Evolutionary conservation across 2,797 vertebrate genomes (phyloP), one percentile per base, ranked within the genome.

Genomic region (Tolypeutes matacus): DNA sequence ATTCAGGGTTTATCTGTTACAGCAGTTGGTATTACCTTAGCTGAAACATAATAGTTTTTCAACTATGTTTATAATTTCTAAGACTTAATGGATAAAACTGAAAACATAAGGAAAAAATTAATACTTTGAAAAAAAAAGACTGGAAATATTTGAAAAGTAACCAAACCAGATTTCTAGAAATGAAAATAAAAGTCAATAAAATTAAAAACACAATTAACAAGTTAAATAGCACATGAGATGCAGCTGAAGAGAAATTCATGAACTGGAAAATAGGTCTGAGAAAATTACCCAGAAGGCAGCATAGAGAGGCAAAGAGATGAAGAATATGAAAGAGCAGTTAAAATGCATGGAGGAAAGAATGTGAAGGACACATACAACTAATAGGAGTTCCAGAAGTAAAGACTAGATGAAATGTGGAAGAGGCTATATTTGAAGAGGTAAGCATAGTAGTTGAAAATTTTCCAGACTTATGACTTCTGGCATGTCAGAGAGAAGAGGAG

Each of bases 21-120:
- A 81, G 73, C 31, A 87, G 36, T n/a, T 86, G 80, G 15, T 31
- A 31, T 69, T 87, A 81, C 42, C 23, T 60, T 65, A 93, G 73
- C 20, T 88, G 51, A 82, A 90, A 80, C 13, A 82, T 76, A 90
- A 82, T 42, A 78, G 42, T n/a, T 90, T 89, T 95, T 91, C 95
- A 91, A 80, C 36, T 69, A 60, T n/a, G 17, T 42, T 94, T 95
- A 73, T 72, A 51, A 77, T 67, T 67, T 80, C 67, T 87, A 83
- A 84, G 83, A 76, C 12, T 65, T 87, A 93, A 75, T 69, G 78
- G 31, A 75, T 67, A 85, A 91, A 93, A 51, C 60, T 91, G 34
- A 89, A 94, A 89, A 29, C 25, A 58, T 56, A 81, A 89, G 3
- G 31, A 60, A 6, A 95, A 58, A 89, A 27, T 25, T 80, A 53